A percentile compares a stretch with the other conserved stretches of the same genome.
Conservation (phyloP, 2,113 vertebrate genomes). For the Hemibates koningsi region DNA sequence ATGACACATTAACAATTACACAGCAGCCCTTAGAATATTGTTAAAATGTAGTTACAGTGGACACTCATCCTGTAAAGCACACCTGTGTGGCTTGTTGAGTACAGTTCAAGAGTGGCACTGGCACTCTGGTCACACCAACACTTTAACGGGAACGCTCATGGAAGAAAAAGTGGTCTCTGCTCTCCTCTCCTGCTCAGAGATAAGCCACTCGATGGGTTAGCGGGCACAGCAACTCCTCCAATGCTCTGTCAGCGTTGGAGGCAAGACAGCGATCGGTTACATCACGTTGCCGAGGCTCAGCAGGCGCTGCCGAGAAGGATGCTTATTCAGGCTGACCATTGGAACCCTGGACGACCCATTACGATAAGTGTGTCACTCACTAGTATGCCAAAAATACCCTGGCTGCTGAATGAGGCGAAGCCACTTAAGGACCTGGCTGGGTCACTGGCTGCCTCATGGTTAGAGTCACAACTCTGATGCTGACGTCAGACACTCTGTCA, state of each 20-base stretch:
- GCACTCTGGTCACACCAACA: neutral
- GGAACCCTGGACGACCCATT: conserved; percentile 46
- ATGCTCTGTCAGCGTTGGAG: neutral
- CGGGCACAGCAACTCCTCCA: neutral
- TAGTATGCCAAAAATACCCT: conserved; percentile 48
- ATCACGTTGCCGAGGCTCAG: neutral
- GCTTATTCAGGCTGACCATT: conserved; percentile 45
- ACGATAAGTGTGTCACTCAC: conserved; percentile 58
- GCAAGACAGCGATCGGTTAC: conserved; percentile 12
- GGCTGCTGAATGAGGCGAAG: conserved; percentile 37
- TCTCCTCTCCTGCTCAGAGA: neutral
- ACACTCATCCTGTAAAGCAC: neutral
- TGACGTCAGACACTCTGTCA: neutral
- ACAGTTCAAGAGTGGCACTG: neutral
- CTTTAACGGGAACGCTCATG: neutral
- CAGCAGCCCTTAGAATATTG: neutral
- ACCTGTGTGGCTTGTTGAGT: neutral
- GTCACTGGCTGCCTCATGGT: conserved; percentile 38
- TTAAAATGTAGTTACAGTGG: neutral
- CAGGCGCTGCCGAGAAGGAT: neutral
- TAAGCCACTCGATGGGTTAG: neutral
- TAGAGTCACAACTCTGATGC: conserved; percentile 22
- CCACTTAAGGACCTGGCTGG: conserved; percentile 51
- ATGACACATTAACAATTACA: neutral
- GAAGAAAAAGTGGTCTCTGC: neutral